Percentiles rank a stretch among this genome's conserved stretches.
Conservation (phyloP, 2,888 invertebrate genomes). For the Augochlorella aurata region DNA sequence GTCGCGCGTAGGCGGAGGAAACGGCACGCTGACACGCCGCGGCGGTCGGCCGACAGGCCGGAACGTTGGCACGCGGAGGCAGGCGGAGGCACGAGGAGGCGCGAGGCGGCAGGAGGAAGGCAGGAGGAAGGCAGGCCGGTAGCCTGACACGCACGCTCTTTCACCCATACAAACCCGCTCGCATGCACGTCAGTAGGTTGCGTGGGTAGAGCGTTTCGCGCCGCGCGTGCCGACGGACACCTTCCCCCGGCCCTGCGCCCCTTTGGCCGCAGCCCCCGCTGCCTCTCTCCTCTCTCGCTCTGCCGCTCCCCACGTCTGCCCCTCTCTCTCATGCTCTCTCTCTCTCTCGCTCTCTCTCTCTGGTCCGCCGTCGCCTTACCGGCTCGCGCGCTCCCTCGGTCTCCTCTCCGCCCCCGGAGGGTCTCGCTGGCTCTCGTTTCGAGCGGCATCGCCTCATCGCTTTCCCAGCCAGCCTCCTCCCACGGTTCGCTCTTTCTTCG, state of each 20-base stretch:
- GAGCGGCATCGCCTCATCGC: slow-evolving; percentile 42
- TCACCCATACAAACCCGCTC: slow-evolving; percentile 58
- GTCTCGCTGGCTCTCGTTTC: slow-evolving; percentile 29
- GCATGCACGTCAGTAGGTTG: slow-evolving; percentile 57
- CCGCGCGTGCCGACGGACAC: slow-evolving; percentile 79
- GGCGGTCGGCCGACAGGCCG: slow-evolving; percentile 26
- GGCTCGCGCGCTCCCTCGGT: slow-evolving; percentile 30
- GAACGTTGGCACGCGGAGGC: slow-evolving; percentile 32
- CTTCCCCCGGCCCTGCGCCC: slow-evolving; percentile 34
- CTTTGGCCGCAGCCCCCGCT: neutral
- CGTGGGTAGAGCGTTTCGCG: slow-evolving; percentile 77
- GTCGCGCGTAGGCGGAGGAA: slow-evolving; percentile 32
- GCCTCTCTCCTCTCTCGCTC: slow-evolving; percentile 32
- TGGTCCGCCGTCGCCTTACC: slow-evolving; percentile 31
- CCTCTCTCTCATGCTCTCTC: neutral
- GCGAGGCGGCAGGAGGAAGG: neutral
- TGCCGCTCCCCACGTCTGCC: slow-evolving; percentile 16
- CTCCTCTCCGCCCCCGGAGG: slow-evolving; percentile 23
- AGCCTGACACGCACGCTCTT: slow-evolving; percentile 64
- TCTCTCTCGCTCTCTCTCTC: slow-evolving; percentile 30
- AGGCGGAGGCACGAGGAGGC: neutral
- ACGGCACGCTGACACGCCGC: slow-evolving; percentile 41
- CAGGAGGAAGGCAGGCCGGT: slow-evolving; percentile 25
- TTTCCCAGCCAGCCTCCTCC: slow-evolving; percentile 41
- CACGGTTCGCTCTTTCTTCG: slow-evolving; percentile 48